A percentile compares a stretch with the other conserved stretches of the same genome.
Evolutionary conservation across 2,113 vertebrate genomes (phyloP).

Genomic region (Dicaeum eximium): DNA sequence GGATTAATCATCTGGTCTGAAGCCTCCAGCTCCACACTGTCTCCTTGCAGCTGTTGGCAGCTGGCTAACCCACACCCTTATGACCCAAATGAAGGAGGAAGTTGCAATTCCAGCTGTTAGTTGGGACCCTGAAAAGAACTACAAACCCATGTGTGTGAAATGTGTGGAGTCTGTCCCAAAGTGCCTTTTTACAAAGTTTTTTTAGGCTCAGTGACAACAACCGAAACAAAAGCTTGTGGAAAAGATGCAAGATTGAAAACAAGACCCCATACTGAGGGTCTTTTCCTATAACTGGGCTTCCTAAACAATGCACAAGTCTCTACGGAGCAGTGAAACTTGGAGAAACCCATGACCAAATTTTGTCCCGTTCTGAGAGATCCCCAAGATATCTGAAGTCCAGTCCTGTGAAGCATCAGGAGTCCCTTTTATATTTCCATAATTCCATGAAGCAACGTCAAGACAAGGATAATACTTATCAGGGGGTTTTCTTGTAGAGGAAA

Average conservation of each 20-base stretch:
- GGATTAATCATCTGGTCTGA: neutral
- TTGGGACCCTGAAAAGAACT: neutral
- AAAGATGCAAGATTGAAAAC: neutral
- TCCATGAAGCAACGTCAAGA: neutral
- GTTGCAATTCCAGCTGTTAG: neutral
- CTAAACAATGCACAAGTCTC: neutral
- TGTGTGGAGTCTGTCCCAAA: neutral
- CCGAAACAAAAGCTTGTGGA: neutral
- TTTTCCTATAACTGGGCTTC: neutral
- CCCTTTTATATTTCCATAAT: neutral
- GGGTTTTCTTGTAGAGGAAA: neutral
- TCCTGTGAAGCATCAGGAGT: neutral
- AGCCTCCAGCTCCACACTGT: neutral
- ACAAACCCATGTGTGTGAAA: neutral
- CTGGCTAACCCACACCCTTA: neutral
- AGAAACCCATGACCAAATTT: neutral
- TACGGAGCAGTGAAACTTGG: neutral
- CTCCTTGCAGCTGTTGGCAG: neutral
- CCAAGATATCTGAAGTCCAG: neutral
- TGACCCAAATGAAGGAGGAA: neutral
- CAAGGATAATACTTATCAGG: neutral
- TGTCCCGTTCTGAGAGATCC: neutral
- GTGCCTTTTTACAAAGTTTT: neutral
- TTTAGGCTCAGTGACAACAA: neutral
- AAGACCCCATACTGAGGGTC: neutral